Evolutionary conservation across 2,888 invertebrate species (phyloP).

Genomic region (Erebia ligea): DNA sequence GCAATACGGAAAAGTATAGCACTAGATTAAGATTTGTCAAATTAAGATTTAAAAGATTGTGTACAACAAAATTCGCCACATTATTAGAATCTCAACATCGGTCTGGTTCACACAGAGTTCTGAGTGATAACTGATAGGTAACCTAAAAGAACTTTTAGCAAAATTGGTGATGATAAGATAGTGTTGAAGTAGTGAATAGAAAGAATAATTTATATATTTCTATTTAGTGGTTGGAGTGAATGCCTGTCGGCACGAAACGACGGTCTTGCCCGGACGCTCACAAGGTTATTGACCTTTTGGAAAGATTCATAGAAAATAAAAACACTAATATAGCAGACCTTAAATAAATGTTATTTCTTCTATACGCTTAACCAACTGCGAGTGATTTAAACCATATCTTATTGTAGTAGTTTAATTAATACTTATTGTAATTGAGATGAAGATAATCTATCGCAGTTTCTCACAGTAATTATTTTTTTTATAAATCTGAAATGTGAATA

Average conservation of each 20-base stretch:
- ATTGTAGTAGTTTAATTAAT: constrained; percentile 59
- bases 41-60: too few species aligned
- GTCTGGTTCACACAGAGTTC: constrained; percentile 21
- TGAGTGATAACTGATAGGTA: constrained; percentile 29
- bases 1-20: too few species aligned
- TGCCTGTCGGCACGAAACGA: constrained; percentile 5
- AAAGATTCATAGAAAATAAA: neutral
- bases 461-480: constrained; percentile 40
- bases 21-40: too few species aligned
- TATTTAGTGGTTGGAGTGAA: constrained; percentile 14
- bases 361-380: constrained; percentile 53
- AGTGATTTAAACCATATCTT: constrained; percentile 79
- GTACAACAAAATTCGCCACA: too few species aligned
- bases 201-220: constrained; percentile 39
- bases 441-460: constrained; percentile 44
- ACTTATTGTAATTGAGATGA: constrained; percentile 50
- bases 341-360: constrained; percentile 43
- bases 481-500: constrained; percentile 30
- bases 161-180: constrained; percentile 35
- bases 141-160: constrained; percentile 39
- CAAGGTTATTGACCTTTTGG: neutral
- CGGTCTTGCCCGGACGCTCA: neutral
- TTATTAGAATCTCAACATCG: constrained; percentile 45
- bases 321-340: constrained; percentile 26
- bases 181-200: constrained; percentile 38